These are phyloP conservation scores for Galeopsomyia nigrocyanea DNA, from an alignment of 2,888 invertebrate species.

Conservation along the genomic window DNA sequence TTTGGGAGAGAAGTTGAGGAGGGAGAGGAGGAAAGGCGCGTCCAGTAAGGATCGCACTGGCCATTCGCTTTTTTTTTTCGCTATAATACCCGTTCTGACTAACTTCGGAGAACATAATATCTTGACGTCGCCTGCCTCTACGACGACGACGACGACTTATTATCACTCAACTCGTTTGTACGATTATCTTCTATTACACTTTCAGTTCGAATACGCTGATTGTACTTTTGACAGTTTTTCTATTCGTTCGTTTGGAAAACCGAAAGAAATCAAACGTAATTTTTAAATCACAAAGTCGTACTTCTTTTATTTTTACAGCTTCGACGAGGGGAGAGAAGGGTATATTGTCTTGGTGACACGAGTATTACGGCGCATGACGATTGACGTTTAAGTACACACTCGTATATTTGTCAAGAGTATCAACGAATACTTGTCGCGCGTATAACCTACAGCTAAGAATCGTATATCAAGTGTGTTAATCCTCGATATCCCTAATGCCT, in stretches of 20 bases:
- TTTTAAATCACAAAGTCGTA: constrained; percentile 14
- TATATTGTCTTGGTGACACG: constrained; percentile 47
- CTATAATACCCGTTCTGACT: constrained; percentile 45
- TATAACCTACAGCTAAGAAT: no score
- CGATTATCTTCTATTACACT: no score
- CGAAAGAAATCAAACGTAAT: constrained; percentile 15
- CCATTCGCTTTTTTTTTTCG: constrained; percentile 55
- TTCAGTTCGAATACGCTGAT: background rate
- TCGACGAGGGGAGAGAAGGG: constrained; percentile 24
- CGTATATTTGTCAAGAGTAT: constrained; percentile 20
- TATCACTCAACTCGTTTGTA: no score
- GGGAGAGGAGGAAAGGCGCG: constrained; percentile 31
- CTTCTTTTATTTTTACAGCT: constrained; percentile 54
- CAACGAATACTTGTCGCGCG: constrained; percentile 3
- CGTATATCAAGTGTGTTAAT: constrained; percentile 21
- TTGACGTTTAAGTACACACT: constrained; percentile 16
- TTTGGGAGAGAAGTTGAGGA: no score
- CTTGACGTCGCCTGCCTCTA: no score
- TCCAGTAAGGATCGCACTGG: constrained; percentile 67
- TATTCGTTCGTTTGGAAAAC: constrained; percentile 9
- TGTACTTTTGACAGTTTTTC: constrained; percentile 23
- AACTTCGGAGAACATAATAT: constrained; percentile 17
- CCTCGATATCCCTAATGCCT: constrained; percentile 35
- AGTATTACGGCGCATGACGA: constrained; percentile 40
- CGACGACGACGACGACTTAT: no score